A percentile compares a stretch with the other conserved stretches of the same genome.
phyloP scores from a whole-genome alignment of 2,888 invertebrate genomes.

The Perithous albicinctus region DNA sequence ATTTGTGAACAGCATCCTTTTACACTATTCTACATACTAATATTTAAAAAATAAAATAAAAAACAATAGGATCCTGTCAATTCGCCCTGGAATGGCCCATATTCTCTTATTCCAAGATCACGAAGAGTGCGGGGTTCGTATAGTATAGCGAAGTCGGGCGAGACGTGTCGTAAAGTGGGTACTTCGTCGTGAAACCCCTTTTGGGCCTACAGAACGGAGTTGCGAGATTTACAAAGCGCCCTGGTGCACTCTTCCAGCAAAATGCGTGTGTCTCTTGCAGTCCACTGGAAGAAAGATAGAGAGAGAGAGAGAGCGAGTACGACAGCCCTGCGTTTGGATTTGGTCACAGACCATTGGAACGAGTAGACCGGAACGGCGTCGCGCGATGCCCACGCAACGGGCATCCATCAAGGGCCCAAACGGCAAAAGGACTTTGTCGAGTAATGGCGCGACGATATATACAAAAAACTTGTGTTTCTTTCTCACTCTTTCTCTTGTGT shows the following conservation, averaged over 20 bases:
- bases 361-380: constrained; percentile 73
- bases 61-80: too few relatives aligned
- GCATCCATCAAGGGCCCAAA: constrained; percentile 81
- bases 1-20: too few relatives aligned
- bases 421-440: constrained; percentile 81
- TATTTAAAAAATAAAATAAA: too few relatives aligned
- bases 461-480: constrained; percentile 73
- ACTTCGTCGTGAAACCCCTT: constrained; percentile 63
- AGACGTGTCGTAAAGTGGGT: constrained; percentile 62
- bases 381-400: constrained; percentile 79
- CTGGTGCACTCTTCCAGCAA: constrained; percentile 46
- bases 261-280: constrained; percentile 27
- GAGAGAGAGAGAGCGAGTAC: constrained; percentile 11
- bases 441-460: constrained; percentile 81
- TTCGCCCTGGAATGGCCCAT: too few relatives aligned
- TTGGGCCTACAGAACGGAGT: constrained; percentile 43
- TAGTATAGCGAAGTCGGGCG: constrained; percentile 37
- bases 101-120: constrained; percentile 47
- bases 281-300: constrained; percentile 1
- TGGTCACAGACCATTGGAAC: constrained; percentile 75
- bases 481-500: not conserved
- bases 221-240: constrained; percentile 61
- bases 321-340: constrained; percentile 70
- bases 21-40: too few relatives aligned
- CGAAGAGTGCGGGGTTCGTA: constrained; percentile 12